A percentile compares a stretch with the other conserved stretches of the same genome.
Evolutionary conservation across 2,888 invertebrate genomes (phyloP).

Genomic region (Plemyria rubiginata): DNA sequence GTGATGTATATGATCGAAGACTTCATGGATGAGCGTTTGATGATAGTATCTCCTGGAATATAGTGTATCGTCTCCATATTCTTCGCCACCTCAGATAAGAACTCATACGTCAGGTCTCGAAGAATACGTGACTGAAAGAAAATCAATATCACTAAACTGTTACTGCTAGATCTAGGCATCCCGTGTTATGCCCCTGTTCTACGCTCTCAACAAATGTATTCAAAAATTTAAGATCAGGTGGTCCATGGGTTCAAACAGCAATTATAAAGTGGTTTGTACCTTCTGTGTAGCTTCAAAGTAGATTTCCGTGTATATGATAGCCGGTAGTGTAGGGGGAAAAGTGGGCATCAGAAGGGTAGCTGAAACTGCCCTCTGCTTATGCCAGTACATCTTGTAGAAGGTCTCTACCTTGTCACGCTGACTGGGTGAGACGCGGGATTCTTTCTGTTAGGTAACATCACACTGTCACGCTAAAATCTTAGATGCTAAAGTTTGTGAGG

Average conservation of each 20-base stretch:
- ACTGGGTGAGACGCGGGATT: constrained; percentile 54
- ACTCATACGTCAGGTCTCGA: constrained; percentile 63
- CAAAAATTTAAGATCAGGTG: no score
- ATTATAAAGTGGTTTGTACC: constrained; percentile 43
- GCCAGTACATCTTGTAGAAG: constrained; percentile 78
- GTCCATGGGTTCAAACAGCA: no score
- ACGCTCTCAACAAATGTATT: no score
- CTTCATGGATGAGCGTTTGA: constrained; percentile 61
- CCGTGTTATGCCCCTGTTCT: no score
- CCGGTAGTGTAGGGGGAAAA: constrained; percentile 65
- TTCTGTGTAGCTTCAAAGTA: constrained; percentile 74
- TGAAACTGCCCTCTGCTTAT: constrained; percentile 69
- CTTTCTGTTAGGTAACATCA: constrained; percentile 39
- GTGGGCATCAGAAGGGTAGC: constrained; percentile 58
- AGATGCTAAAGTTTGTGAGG: no score
- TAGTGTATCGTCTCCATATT: constrained; percentile 69
- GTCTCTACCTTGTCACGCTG: constrained; percentile 68
- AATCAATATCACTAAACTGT: neutral
- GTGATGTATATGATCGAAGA: constrained; percentile 66
- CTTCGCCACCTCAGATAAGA: constrained; percentile 67
- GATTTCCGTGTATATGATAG: constrained; percentile 63
- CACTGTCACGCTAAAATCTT: no score
- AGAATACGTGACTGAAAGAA: constrained; percentile 60
- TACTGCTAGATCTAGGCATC: no score
- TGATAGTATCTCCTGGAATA: constrained; percentile 72